Conservation (phyloP, 2,888 invertebrate species). For the Tetragnatha montana region DNA sequence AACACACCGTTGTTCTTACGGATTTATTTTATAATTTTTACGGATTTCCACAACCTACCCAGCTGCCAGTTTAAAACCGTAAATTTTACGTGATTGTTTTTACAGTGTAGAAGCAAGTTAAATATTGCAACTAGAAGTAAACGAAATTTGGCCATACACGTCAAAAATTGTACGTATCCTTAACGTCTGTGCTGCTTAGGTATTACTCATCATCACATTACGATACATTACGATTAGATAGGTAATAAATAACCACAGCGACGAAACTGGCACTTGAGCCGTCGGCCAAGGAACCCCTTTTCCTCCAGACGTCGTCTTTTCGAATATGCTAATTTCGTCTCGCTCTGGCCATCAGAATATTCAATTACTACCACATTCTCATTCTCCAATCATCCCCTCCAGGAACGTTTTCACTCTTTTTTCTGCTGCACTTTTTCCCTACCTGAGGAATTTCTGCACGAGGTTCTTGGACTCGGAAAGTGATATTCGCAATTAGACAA, state of each 20-base stretch:
- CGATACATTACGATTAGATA: no score
- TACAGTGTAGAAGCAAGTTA: no score
- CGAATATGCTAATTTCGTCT: conserved; percentile 21
- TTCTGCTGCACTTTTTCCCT: background rate
- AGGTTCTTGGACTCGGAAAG: conserved; percentile 5
- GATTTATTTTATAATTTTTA: no score
- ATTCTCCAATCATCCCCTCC: conserved; percentile 3
- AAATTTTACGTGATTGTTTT: no score
- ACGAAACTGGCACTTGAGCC: background rate
- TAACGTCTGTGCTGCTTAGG: no score
- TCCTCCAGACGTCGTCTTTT: conserved; percentile 12
- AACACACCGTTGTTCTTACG: no score
- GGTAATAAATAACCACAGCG: background rate
- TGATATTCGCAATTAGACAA: background rate
- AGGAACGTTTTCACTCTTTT: background rate
- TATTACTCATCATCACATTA: no score
- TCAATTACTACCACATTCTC: conserved; percentile 18
- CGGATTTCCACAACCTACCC: no score
- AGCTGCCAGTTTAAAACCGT: no score
- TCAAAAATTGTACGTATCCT: no score
- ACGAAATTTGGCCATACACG: no score
- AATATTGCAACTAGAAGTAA: no score
- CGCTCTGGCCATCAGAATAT: conserved; percentile 23
- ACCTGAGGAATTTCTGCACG: background rate
- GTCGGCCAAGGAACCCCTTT: background rate